phyloP scores from a whole-genome alignment of 2,888 invertebrate species.

The Chromoteleia sp. region DNA sequence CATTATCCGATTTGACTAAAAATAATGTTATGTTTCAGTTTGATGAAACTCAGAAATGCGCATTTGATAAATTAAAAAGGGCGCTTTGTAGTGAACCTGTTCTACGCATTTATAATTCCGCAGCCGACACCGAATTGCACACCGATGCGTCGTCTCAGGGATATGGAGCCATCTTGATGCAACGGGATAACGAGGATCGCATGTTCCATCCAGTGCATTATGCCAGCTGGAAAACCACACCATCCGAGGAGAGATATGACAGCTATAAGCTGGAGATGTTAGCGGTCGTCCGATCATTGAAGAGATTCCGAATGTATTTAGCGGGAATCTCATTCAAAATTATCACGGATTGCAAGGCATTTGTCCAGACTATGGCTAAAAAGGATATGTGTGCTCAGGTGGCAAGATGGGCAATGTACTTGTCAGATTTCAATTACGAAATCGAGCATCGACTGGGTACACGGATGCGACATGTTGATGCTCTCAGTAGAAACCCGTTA shows the following conservation, averaged over 20 bases:
- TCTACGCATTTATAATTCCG: slow-evolving; percentile 14
- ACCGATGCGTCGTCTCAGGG: too few relatives aligned
- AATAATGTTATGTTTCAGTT: neutral
- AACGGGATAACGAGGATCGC: neutral
- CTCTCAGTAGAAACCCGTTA: slow-evolving; percentile 68
- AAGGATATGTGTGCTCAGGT: slow-evolving; percentile 63
- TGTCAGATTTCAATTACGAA: slow-evolving; percentile 68
- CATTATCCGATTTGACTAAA: slow-evolving; percentile 5
- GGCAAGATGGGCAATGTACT: slow-evolving; percentile 69
- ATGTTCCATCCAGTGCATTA: slow-evolving; percentile 34
- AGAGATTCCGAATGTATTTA: slow-evolving; percentile 36
- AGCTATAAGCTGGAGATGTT: slow-evolving; percentile 46
- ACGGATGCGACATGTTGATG: slow-evolving; percentile 72
- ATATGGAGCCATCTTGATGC: slow-evolving; percentile 40
- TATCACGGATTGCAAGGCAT: slow-evolving; percentile 4
- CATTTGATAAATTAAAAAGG: neutral
- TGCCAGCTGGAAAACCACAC: slow-evolving; percentile 24
- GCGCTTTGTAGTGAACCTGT: slow-evolving; percentile 13
- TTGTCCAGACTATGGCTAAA: slow-evolving; percentile 51
- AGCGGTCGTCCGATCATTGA: slow-evolving; percentile 16
- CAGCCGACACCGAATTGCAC: slow-evolving; percentile 30
- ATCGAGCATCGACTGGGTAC: slow-evolving; percentile 67
- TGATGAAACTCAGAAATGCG: neutral
- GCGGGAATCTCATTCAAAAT: neutral
- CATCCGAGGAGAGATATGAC: slow-evolving; percentile 24